Evolutionary conservation across 2,113 vertebrate genomes (phyloP), one percentile per base, ranked within the genome.

Genomic region (Protobothrops mucrosquamatus): DNA sequence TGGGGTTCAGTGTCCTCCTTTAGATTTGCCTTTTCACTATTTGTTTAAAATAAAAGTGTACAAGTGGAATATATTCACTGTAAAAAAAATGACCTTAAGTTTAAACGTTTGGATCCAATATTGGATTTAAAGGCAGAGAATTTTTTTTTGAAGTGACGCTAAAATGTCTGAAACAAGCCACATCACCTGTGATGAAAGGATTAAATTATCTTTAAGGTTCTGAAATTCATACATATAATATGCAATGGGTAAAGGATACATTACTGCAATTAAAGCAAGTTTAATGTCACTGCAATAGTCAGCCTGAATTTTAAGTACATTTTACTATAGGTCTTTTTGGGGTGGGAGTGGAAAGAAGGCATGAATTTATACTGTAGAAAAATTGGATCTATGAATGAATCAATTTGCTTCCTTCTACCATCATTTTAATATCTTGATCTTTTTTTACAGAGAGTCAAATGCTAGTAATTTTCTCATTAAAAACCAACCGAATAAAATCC

Each of bases 21-120:
- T 94, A n/a, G 57, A 10, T 54, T 87, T 93, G 93, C 91, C 2
- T 39, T 94, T 93, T 95, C 3, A 6, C 26, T 20, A 55, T 93
- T 87, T 26, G 14, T 92, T 85, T 48, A 94, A 88, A n/a, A 52
- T 24, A 55, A 43, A 89, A 10, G 10, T 93, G 26, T 86, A 39
- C 0, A 14, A 61, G 56, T 91, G 52, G 54, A 93, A 89, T 3
- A 26, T 43, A 51, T 55, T 54, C 34, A 88, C 43, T 59, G 29
- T 20, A 74, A 74, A 91, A 59, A 59, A 46, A 29, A 8, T n/a
- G 5, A 46, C 9, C 18, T 39, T 24, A 12, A 52, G 74, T 92
- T 43, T 59, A 92, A 89, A 87, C 10, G 3, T 24, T 18, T 51
- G 12, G 59, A 90, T 85, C n/a, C 57, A 51, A 51, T 43, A 87